Base-by-base conservation (phyloP, 2,113 vertebrate genomes). In the Anarrhichthys ocellatus region DNA sequence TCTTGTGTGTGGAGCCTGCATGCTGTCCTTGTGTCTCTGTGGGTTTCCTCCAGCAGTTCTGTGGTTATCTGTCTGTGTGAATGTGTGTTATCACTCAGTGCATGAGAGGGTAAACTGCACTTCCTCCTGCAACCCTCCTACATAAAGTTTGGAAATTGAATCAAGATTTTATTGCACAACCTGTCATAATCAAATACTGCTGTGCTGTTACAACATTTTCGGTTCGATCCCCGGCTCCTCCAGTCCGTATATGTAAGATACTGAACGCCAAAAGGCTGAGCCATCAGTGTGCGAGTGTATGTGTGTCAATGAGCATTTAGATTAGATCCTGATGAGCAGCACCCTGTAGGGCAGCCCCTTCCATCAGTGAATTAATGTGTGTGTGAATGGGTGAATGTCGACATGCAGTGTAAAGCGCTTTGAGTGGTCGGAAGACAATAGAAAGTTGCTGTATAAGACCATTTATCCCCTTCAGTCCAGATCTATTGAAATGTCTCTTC, bases 61-160 rank as follows among this genome's bases (percentile, higher is more conserved):
- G 48, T 56, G 9, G 27, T 24, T 46, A 58, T 54, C 46, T n/a
- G 56, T 62, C 6, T n/a, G 34, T 40, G 11, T 64, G 10, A 80
- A 34, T 71, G n/a, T 42, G 68, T 64, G 34, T 52, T 62, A 70
- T 70, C 76, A 50, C 42, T 17, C 22, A 54, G 34, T 54, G n/a
- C 44, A 42, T 40, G n/a, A 1, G 6, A 54, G 68, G 11, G 7
- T 70, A 50, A 6, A 4, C 15, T 50, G 9, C 18, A 78, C 17
- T 2, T 0, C 29, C 6, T 71, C 66, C 34, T 63, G 59, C 36
- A 77, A n/a, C 18, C 13, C 27, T 24, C 14, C 9, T 17, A 15
- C 17, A 74, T 20, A 34, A 27, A 46, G 8, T 3, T 34, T 44
- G 27, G 20, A 59, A 29, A 14, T 38, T 11, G 4, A 18, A 40